Evolutionary conservation across 1,140 invertebrate species (phyloP).

Genomic region (Centruroides sculpturatus): DNA sequence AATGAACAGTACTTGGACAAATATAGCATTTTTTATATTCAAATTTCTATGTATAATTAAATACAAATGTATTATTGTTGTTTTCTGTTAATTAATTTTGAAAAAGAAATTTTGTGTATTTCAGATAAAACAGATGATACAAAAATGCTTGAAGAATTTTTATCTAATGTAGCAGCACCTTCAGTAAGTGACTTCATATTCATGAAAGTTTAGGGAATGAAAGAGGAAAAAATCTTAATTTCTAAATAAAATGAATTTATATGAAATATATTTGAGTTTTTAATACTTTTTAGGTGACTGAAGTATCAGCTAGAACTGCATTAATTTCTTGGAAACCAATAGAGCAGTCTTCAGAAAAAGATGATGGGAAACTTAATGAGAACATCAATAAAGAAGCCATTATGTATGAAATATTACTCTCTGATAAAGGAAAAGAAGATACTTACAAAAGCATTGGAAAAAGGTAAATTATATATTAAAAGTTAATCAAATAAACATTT

Average conservation of each 20-base stretch:
- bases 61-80: too few relatives aligned
- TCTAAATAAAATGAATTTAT: too few relatives aligned
- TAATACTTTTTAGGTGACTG: slow-evolving; percentile 44
- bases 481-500: too few relatives aligned
- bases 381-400: slow-evolving; percentile 41
- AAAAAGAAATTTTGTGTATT: too few relatives aligned
- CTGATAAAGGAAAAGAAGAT: slow-evolving; percentile 55
- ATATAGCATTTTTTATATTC: too few relatives aligned
- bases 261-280: not conserved
- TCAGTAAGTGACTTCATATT: not conserved
- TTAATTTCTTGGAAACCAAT: slow-evolving; percentile 60
- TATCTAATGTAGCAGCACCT: not conserved
- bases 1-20: too few relatives aligned
- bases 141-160: not conserved
- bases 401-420: slow-evolving; percentile 57
- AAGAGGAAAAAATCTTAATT: too few relatives aligned
- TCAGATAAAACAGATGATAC: too few relatives aligned
- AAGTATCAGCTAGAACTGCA: slow-evolving; percentile 58
- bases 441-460: slow-evolving; percentile 49
- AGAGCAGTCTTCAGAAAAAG: slow-evolving; percentile 39
- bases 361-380: slow-evolving; percentile 25
- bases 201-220: too few relatives aligned
- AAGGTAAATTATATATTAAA: too few relatives aligned
- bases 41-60: too few relatives aligned
- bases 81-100: too few relatives aligned